Base-by-base conservation (phyloP, 1,140 invertebrate genomes). In the Cepaea nemoralis region DNA sequence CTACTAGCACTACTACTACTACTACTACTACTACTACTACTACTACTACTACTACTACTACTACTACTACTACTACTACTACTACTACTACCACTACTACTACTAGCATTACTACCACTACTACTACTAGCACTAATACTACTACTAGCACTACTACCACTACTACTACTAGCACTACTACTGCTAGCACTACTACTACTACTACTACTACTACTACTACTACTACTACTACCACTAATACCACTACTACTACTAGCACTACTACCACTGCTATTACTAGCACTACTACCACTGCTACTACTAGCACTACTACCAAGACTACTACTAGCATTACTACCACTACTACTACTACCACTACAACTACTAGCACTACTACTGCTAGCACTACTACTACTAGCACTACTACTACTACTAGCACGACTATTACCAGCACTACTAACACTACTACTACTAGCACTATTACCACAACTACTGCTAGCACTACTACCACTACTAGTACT, bases 121-220 rank as follows among this genome's bases (percentile, higher is more conserved):
- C 67, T 70, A 33, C 31, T 70, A 6, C 31, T 70, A 6, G 6
- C 35, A 40, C 67, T 33, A 70, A 19, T 70, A 33, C 67, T 70
- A 33, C 67, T 70, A 33, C 67, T 70, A 70, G 27, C n/a, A 70
- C 67, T 70, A 70, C 67, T 70, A 33, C 67, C 35, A 33, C 67
- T 70, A 33, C 67, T 33, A 70, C 67, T 70, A 70, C 67, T 70
- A 33, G 27, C 35, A 33, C 67, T 70, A 70, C 67, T 70, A 35
- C 67, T 70, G 12, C n/a, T 35, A 35, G 6, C 35, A 33, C 67
- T 70, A 70, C 67, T 70, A 70, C 31, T 12, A 16, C 67, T 70
- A 35, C 31, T 70, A 5, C 67, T 70, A 70, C 31, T 70, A 70
- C 67, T 70, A 70, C 2, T 70, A 70, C 16, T 35, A 70, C 5